Evolutionary conservation across 2,888 invertebrate genomes (phyloP).

Genomic region (Deilephila porcellus): DNA sequence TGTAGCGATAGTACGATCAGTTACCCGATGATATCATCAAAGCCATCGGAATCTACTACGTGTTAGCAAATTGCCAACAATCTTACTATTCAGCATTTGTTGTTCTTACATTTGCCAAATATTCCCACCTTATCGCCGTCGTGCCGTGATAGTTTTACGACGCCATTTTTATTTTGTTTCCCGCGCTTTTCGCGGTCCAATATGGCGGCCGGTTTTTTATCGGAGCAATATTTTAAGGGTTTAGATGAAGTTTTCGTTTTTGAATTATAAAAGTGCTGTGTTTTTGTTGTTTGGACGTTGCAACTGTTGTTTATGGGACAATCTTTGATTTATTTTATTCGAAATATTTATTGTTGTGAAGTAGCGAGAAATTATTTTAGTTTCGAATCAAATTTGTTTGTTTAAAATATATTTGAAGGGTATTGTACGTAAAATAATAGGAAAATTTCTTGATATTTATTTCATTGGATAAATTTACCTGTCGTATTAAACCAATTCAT

Average conservation of each 20-base stretch:
- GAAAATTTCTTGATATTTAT: no score
- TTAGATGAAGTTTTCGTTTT: conserved; percentile 19
- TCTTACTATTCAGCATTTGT: conserved; percentile 73
- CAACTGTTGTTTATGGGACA: background rate
- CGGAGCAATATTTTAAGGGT: conserved; percentile 9
- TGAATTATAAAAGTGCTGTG: conserved; percentile 12
- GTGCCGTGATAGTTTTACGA: conserved; percentile 71
- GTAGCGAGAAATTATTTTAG: no score
- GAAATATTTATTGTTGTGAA: no score
- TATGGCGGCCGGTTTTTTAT: conserved; percentile 47
- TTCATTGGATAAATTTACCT: no score
- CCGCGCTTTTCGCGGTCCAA: conserved; percentile 60
- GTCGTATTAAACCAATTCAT: no score
- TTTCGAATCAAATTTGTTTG: no score
- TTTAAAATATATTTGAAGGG: no score
- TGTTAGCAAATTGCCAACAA: conserved; percentile 68
- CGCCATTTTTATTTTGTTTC: conserved; percentile 64
- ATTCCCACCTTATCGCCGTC: conserved; percentile 71
- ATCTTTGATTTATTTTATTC: background rate
- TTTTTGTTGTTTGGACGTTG: background rate
- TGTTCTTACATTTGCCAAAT: conserved; percentile 78
- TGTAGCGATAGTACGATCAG: conserved; percentile 37
- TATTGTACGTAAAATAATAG: no score
- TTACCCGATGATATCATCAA: conserved; percentile 60
- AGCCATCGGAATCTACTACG: conserved; percentile 53